Evolutionary conservation across 2,888 invertebrate genomes (phyloP).

Genomic region (Dasysyrphus albostriatus): DNA sequence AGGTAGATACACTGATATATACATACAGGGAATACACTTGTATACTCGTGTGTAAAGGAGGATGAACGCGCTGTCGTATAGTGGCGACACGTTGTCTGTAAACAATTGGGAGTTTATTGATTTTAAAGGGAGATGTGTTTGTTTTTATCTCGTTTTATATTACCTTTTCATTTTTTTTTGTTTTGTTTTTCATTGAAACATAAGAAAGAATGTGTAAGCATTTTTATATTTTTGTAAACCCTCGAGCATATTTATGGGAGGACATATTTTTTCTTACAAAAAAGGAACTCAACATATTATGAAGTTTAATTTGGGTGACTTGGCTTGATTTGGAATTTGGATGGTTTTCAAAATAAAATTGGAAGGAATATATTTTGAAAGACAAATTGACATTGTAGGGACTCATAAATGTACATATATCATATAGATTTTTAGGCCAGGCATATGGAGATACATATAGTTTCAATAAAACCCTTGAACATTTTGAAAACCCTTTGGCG

Average conservation of each 20-base stretch:
- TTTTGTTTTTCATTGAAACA: not conserved
- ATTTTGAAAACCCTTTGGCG: too few species aligned
- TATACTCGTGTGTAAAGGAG: not conserved
- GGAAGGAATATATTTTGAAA: not conserved
- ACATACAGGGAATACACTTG: not conserved
- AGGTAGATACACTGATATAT: not conserved
- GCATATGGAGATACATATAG: too few species aligned
- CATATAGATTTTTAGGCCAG: too few species aligned
- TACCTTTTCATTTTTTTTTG: conserved; percentile 7
- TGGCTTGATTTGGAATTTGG: not conserved
- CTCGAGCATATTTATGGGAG: conserved; percentile 10
- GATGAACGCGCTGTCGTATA: not conserved
- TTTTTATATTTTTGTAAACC: conserved; percentile 45
- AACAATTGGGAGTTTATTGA: conserved; percentile 69
- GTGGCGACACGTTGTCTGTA: conserved; percentile 71
- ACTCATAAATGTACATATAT: not conserved
- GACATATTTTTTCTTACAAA: not conserved
- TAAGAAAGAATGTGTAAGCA: conserved; percentile 49
- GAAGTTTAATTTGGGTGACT: conserved; percentile 11
- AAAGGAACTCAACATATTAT: not conserved
- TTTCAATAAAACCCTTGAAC: too few species aligned
- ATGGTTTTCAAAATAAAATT: not conserved
- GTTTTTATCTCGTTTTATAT: conserved; percentile 46
- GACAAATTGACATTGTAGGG: not conserved
- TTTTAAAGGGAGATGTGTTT: conserved; percentile 44